Percentiles rank a stretch among this genome's conserved stretches.
Evolutionary conservation across 2,888 invertebrate genomes (phyloP).

Genomic region (Spodoptera picta): DNA sequence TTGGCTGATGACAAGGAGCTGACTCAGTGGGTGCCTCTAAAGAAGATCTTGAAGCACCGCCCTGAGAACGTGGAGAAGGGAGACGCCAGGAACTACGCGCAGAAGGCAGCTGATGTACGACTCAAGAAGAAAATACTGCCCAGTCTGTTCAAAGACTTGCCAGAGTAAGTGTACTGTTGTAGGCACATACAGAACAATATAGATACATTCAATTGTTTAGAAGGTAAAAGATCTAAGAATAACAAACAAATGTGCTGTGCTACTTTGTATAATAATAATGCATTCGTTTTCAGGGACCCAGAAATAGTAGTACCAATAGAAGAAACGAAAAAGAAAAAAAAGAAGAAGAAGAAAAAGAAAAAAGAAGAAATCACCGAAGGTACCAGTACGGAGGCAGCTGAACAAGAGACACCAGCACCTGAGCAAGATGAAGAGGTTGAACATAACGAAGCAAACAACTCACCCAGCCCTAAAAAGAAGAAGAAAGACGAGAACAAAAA

Average conservation of each 20-base stretch:
- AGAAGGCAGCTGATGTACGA: conserved; percentile 91
- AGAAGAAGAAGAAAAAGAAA: conserved; percentile 79
- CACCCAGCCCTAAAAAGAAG: conserved; percentile 41
- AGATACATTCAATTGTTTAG: too few relatives aligned
- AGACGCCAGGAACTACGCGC: conserved; percentile 93
- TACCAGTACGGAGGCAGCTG: conserved; percentile 27
- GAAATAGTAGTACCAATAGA: conserved; percentile 73
- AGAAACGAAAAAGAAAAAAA: conserved; percentile 77
- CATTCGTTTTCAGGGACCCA: conserved; percentile 71
- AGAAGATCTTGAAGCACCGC: conserved; percentile 94
- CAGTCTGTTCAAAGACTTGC: conserved; percentile 91
- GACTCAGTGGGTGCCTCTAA: conserved; percentile 98
- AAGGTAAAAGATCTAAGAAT: too few relatives aligned
- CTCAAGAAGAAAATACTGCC: conserved; percentile 94
- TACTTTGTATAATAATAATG: background rate
- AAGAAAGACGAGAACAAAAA: conserved; percentile 39
- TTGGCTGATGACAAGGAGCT: conserved; percentile 97
- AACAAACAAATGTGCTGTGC: too few relatives aligned
- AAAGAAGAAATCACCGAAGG: conserved; percentile 55
- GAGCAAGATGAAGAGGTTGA: conserved; percentile 17
- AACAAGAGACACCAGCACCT: conserved; percentile 19
- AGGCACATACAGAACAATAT: background rate
- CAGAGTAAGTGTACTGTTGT: conserved; percentile 66
- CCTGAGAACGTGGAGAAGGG: conserved; percentile 93
- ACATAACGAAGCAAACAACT: conserved; percentile 21